These are phyloP conservation scores for Taenaris catops DNA, from an alignment of 2,888 invertebrate species.

Conservation along the genomic window DNA sequence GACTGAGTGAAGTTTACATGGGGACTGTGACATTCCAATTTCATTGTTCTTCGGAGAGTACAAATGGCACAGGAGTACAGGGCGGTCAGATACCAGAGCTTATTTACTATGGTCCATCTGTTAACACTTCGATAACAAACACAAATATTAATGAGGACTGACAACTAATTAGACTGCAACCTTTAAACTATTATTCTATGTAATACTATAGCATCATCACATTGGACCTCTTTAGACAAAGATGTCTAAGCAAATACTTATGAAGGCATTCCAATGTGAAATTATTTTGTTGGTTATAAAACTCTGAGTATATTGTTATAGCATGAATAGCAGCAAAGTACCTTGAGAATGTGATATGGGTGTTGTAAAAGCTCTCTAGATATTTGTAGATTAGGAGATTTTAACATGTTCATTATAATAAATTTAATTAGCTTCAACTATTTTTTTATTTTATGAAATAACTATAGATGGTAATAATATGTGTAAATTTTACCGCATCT, in stretches of 20 bases:
- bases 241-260: slow-evolving; percentile 14
- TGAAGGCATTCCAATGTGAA: slow-evolving; percentile 53
- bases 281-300: slow-evolving; percentile 51
- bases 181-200: slow-evolving; percentile 53
- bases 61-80: slow-evolving; percentile 98
- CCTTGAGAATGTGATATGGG: slow-evolving; percentile 74
- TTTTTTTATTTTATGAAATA: slow-evolving; percentile 22
- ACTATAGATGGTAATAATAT: no score
- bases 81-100: slow-evolving; percentile 98
- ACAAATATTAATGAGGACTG: slow-evolving; percentile 72
- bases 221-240: slow-evolving; percentile 14
- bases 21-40: slow-evolving; percentile 98
- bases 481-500: no score
- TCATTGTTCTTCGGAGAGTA: slow-evolving; percentile 98
- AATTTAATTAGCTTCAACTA: slow-evolving; percentile 32
- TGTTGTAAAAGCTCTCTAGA: slow-evolving; percentile 74
- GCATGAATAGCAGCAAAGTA: slow-evolving; percentile 49
- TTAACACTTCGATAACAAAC: slow-evolving; percentile 56
- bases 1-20: slow-evolving; percentile 95
- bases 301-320: slow-evolving; percentile 68
- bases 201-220: slow-evolving; percentile 38
- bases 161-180: slow-evolving; percentile 49
- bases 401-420: slow-evolving; percentile 46
- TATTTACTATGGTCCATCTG: slow-evolving; percentile 94
- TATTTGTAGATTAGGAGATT: slow-evolving; percentile 44